Conservation (phyloP, 1,140 invertebrate species). For the Galleria mellonella region DNA sequence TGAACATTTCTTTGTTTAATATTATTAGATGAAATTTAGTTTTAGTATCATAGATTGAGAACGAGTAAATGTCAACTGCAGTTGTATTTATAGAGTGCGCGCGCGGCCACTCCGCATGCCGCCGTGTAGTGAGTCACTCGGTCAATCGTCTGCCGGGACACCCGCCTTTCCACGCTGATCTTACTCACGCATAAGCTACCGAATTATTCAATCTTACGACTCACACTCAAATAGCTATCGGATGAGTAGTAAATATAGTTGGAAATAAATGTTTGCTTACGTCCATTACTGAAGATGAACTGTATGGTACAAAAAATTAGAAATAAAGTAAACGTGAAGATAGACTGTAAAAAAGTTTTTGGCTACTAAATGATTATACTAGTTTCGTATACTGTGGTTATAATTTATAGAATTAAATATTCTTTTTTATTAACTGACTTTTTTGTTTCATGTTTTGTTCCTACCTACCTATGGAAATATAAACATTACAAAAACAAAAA, state of each 20-base stretch:
- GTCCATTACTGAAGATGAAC: neutral
- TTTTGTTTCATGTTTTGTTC: too few species aligned
- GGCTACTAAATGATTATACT: neutral
- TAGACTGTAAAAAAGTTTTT: neutral
- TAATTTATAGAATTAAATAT: too few species aligned
- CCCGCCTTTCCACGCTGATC: conserved; percentile 19
- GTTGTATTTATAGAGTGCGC: conserved; percentile 55
- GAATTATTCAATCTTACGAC: conserved; percentile 15
- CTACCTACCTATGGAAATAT: too few species aligned
- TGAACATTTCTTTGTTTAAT: too few species aligned
- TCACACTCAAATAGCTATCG: conserved; percentile 13
- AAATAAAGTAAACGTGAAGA: too few species aligned
- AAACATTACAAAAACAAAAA: too few species aligned
- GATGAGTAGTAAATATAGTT: too few species aligned
- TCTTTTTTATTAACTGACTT: too few species aligned
- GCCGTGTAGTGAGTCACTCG: conserved; percentile 45
- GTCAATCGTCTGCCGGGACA: conserved; percentile 52
- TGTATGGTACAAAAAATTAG: too few species aligned
- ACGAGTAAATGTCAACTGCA: conserved; percentile 64
- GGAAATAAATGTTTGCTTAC: conserved; percentile 7
- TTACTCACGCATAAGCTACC: conserved; percentile 7
- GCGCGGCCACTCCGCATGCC: conserved; percentile 44
- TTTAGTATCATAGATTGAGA: conserved; percentile 44
- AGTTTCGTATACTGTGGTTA: too few species aligned
- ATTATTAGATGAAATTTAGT: too few species aligned